Percentiles rank a stretch among this genome's conserved stretches.
These are phyloP conservation scores for Himalopsyche phryganea DNA, from an alignment of 1,140 invertebrate genomes.

Conservation along the genomic window DNA sequence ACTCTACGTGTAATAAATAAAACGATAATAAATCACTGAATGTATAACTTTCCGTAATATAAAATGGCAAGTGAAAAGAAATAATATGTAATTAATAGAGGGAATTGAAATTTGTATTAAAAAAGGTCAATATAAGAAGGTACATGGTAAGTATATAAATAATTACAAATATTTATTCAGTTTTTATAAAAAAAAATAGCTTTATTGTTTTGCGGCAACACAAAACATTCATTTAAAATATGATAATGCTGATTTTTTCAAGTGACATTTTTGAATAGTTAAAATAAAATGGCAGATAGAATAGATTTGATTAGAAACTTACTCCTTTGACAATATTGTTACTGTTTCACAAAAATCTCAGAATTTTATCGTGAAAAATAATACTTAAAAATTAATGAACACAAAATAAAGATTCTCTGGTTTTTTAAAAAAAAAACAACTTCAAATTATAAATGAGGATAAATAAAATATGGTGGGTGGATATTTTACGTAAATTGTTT, in stretches of 20 bases:
- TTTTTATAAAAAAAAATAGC: not conserved
- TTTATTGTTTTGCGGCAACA: not conserved
- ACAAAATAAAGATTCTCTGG: too few species aligned
- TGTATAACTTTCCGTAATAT: too few species aligned
- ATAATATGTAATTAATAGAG: not conserved
- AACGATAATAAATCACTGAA: too few species aligned
- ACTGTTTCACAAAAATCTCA: too few species aligned
- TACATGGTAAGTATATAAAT: not conserved
- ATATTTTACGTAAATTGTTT: not conserved
- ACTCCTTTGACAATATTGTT: too few species aligned
- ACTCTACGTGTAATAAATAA: too few species aligned
- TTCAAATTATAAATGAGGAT: not conserved
- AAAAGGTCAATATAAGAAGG: not conserved
- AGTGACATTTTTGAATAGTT: not conserved
- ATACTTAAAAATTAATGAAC: too few species aligned
- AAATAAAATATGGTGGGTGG: not conserved
- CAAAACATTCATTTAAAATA: not conserved
- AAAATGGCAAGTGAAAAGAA: too few species aligned
- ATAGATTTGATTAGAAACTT: too few species aligned
- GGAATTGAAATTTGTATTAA: not conserved
- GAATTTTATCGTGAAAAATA: too few species aligned
- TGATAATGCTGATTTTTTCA: not conserved
- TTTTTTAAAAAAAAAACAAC: not conserved
- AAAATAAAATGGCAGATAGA: too few species aligned
- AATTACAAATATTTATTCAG: not conserved